These are phyloP conservation scores for Drosophila anomelani DNA, from an alignment of 2,888 invertebrate species.

Conservation along the genomic window DNA sequence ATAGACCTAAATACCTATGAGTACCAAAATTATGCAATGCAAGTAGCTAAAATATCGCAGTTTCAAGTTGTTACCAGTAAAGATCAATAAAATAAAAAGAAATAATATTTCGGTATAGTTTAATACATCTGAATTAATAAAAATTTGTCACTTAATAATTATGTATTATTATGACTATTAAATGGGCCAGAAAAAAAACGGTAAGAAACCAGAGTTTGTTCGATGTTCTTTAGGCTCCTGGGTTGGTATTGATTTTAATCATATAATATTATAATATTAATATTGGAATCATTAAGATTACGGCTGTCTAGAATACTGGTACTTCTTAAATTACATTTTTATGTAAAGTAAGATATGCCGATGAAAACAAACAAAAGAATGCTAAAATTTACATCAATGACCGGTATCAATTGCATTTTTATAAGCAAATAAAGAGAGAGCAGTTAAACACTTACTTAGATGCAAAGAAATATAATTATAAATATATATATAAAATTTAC, in stretches of 20 bases:
- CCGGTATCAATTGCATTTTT: not conserved
- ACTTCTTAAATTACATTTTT: not conserved
- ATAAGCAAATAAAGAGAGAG: no score
- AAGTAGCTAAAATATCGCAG: conserved; percentile 46
- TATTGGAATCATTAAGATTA: no score
- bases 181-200: not conserved
- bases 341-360: not conserved
- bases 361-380: not conserved
- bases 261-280: no score
- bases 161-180: not conserved
- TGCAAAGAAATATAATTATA: not conserved
- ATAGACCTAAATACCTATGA: conserved; percentile 52
- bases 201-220: no score
- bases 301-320: no score
- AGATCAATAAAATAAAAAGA: conserved; percentile 27
- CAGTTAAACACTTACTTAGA: not conserved
- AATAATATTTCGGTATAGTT: conserved; percentile 41
- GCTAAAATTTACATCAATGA: not conserved
- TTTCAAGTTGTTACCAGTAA: conserved; percentile 35
- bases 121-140: conserved; percentile 44
- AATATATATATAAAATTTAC: not conserved
- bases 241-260: not conserved
- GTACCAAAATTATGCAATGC: conserved; percentile 46
- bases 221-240: not conserved
- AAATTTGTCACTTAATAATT: conserved; percentile 3